Base-by-base conservation (phyloP, 2,113 vertebrate species). In the Bettongia penicillata region DNA sequence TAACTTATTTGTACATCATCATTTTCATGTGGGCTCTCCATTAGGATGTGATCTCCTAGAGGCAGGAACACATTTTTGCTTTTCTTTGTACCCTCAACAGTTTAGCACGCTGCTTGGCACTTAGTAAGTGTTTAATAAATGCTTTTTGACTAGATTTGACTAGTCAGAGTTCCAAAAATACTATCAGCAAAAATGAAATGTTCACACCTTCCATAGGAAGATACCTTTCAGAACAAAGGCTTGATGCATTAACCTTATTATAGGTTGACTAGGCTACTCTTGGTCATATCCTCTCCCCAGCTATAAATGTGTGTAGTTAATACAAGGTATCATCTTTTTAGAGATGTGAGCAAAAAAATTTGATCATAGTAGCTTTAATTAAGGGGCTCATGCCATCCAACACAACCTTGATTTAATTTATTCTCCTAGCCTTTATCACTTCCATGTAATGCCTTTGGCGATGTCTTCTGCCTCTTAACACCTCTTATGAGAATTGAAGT, bases 401-500 rank as follows among this genome's bases (percentile, higher is more conserved):
- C 61, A 90, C 55, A 31, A 37, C 47, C 24, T 51, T 92, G 31
- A 26, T 11, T 48, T 91, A 14, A 89, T 77, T 51, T 51, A 55
- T 10, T 53, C 48, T 91, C 10, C 52, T 1, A 1, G 22, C 89
- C 43, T 55, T 53, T 90, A 48, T 92, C 24, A 31, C 90, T 53
- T 24, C 50, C 0, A 0, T 91, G 37, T n/a, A 51, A 89, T 89
- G 90, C 22, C 16, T 31, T 43, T 77, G 7, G 16, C 91, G 23
- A 22, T 90, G 26, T 94, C 49, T 51, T 84, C 12, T 2, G 90
- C 89, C 28, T 49, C 43, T 50, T 55, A 51, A 28, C 48, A 61
- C n/a, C 12, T 91, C 95, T 95, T 91, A 84, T 53, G 53, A 93
- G 51, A 68, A 31, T 92, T 91, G n/a, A 8, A 3, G 49, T 10